These are phyloP conservation scores for Lycopodina hypogea DNA, from an alignment of 37 sponge, comb jelly and placozoan species.

Conservation along the genomic window DNA sequence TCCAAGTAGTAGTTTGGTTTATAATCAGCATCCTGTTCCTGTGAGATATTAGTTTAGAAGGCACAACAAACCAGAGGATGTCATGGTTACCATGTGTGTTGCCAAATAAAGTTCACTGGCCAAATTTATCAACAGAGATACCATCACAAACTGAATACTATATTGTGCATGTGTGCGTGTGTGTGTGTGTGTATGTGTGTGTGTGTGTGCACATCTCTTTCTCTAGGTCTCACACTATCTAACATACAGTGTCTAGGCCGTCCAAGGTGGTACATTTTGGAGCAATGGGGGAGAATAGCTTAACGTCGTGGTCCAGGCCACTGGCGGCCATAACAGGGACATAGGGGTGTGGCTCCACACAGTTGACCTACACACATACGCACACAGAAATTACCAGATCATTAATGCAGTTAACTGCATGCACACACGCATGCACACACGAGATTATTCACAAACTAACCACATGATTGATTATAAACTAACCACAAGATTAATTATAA, in stretches of 20 bases:
- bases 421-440: background rate
- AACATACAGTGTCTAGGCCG: conserved; percentile 15
- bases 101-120: too few species aligned
- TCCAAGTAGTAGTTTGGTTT: too few species aligned
- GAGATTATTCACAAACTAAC: background rate
- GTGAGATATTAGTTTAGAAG: too few species aligned
- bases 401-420: conserved; percentile 14
- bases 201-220: too few species aligned
- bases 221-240: too few species aligned
- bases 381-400: background rate
- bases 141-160: too few species aligned
- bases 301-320: conserved; percentile 88
- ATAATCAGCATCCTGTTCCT: too few species aligned
- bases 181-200: too few species aligned
- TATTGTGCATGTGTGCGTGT: too few species aligned
- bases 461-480: background rate
- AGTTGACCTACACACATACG: conserved; percentile 73
- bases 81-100: too few species aligned
- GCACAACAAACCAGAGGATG: too few species aligned
- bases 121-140: too few species aligned
- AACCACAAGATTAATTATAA: background rate
- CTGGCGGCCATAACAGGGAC: conserved; percentile 85
- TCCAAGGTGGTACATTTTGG: conserved; percentile 34
- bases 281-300: conserved; percentile 82
- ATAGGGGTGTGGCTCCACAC: conserved; percentile 90